These are phyloP conservation scores for Hepsetus odoe DNA, from an alignment of 2,113 vertebrate species.

Conservation along the genomic window DNA sequence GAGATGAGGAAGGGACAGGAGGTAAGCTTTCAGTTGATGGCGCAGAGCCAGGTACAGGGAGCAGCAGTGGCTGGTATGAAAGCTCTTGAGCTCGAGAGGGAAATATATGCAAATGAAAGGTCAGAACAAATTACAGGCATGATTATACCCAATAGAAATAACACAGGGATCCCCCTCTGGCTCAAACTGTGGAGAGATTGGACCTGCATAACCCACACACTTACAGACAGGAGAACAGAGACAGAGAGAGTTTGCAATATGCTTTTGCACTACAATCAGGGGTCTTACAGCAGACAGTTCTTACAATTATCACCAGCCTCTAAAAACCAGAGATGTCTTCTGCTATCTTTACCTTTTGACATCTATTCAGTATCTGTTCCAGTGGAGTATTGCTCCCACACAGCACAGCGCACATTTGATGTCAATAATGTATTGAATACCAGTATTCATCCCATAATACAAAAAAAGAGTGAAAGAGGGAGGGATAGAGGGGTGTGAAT, in stretches of 20 bases:
- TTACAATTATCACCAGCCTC: not conserved
- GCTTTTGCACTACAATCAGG: too few relatives aligned
- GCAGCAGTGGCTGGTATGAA: constrained; percentile 38
- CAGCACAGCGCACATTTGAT: not conserved
- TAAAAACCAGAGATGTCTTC: not conserved
- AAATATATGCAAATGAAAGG: constrained; percentile 46
- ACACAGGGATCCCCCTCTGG: constrained; percentile 27
- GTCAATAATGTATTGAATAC: constrained; percentile 5
- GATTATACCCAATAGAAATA: constrained; percentile 38
- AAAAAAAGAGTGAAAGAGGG: not conserved
- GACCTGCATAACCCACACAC: constrained; percentile 8
- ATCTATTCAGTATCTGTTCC: not conserved
- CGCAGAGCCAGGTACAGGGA: constrained; percentile 8
- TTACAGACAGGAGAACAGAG: constrained; percentile 8
- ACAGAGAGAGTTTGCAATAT: not conserved
- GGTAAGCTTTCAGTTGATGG: not conserved
- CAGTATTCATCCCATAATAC: not conserved
- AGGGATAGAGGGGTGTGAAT: not conserved
- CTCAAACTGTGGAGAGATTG: not conserved
- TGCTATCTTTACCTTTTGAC: not conserved
- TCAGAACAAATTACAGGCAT: constrained; percentile 43
- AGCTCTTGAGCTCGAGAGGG: constrained; percentile 15
- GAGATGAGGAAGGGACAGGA: not conserved
- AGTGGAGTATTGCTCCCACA: not conserved
- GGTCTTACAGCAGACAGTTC: not conserved